A percentile compares a stretch with the other conserved stretches of the same genome.
phyloP scores from a whole-genome alignment of 2,113 vertebrate species.

The Leptobrachium ailaonicum region DNA sequence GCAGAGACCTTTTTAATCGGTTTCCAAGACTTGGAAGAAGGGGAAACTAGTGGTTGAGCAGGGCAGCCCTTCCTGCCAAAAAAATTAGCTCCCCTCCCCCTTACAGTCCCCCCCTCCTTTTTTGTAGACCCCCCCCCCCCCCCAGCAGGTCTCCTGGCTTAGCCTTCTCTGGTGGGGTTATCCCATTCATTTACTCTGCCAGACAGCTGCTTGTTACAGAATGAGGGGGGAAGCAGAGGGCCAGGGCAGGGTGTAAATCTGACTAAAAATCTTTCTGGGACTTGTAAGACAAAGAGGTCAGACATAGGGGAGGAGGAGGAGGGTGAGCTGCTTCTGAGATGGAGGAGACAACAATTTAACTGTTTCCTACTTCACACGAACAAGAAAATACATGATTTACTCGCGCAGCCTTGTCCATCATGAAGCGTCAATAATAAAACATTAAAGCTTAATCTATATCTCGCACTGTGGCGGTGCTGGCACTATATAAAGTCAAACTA shows the following conservation, averaged over 20 bases:
- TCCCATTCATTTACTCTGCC: constrained; percentile 47
- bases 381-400: not conserved
- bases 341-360: constrained; percentile 19
- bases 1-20: constrained; percentile 13
- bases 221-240: constrained; percentile 14
- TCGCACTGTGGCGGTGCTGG: no score
- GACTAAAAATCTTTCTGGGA: constrained; percentile 45
- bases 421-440: no score
- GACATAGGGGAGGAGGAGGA: constrained; percentile 18
- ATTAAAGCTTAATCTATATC: no score
- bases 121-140: constrained; percentile 8
- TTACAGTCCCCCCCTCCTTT: not conserved
- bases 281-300: constrained; percentile 51
- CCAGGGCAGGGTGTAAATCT: constrained; percentile 44
- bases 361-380: constrained; percentile 4
- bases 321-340: constrained; percentile 23
- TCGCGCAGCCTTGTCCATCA: no score
- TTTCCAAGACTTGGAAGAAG: constrained; percentile 38
- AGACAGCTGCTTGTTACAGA: constrained; percentile 49
- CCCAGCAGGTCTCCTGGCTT: constrained; percentile 48
- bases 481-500: no score
- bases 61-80: constrained; percentile 39
- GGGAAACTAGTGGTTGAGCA: constrained; percentile 40
- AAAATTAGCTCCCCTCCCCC: constrained; percentile 31
- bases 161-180: constrained; percentile 46